Percentiles rank a stretch among this genome's conserved stretches.
Evolutionary conservation across 1,140 invertebrate species (phyloP).

Genomic region (Drosophila triauraria): DNA sequence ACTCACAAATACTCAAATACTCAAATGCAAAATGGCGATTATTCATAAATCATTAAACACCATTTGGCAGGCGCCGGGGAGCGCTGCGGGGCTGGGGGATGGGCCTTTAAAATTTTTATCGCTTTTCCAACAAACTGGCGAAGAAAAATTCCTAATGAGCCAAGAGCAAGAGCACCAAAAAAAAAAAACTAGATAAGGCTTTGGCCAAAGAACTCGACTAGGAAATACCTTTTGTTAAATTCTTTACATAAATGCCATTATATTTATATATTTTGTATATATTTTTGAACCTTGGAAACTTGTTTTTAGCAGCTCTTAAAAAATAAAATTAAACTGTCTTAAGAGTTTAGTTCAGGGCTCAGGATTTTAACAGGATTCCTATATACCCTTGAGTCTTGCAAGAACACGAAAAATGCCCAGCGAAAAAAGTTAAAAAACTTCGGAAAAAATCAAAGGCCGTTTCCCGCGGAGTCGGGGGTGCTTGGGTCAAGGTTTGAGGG

Average conservation of each 20-base stretch:
- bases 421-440: slow-evolving; percentile 77
- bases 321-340: too few relatives aligned
- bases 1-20: slow-evolving; percentile 5
- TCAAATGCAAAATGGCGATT: slow-evolving; percentile 84
- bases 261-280: too few relatives aligned
- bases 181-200: slow-evolving; percentile 15
- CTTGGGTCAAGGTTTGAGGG: slow-evolving; percentile 15
- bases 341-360: too few relatives aligned
- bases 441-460: slow-evolving; percentile 79
- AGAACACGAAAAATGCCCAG: slow-evolving; percentile 41
- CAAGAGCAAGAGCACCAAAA: slow-evolving; percentile 35
- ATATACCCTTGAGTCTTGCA: neutral
- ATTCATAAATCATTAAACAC: slow-evolving; percentile 85
- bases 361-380: too few relatives aligned
- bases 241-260: too few relatives aligned
- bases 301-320: too few relatives aligned
- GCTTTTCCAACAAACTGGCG: slow-evolving; percentile 74
- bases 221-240: neutral
- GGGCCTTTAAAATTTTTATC: slow-evolving; percentile 77
- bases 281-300: neutral
- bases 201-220: neutral
- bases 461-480: slow-evolving; percentile 11
- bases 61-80: slow-evolving; percentile 70
- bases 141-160: slow-evolving; percentile 83
- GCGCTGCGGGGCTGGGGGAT: neutral